A percentile compares a stretch with the other conserved stretches of the same genome.
Evolutionary conservation across 2,113 vertebrate genomes (phyloP).

Genomic region (Corythoichthys haematopterus): DNA sequence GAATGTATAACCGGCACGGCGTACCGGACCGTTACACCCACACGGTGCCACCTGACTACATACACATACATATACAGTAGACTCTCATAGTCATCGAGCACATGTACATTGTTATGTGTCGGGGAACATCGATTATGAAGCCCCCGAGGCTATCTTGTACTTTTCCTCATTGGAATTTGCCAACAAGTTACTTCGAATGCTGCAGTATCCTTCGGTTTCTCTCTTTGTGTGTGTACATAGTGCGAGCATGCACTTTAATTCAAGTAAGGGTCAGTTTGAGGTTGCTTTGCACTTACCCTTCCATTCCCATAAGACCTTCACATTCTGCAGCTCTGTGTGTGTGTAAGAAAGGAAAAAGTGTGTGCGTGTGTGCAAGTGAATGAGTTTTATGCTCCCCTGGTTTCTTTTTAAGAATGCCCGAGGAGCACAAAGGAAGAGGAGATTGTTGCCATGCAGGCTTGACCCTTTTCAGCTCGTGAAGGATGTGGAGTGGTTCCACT

Average conservation of each 20-base stretch:
- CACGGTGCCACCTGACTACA: no score
- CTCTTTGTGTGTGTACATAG: neutral
- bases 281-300: constrained; percentile 59
- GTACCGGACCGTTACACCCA: no score
- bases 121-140: neutral
- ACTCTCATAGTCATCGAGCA: neutral
- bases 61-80: neutral
- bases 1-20: no score
- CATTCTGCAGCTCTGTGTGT: constrained; percentile 39
- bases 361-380: constrained; percentile 39
- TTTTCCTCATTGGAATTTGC: neutral
- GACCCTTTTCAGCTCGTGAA: constrained; percentile 66
- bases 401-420: constrained; percentile 60
- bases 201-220: neutral
- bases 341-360: constrained; percentile 7
- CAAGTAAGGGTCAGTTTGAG: constrained; percentile 48
- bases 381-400: constrained; percentile 68
- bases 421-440: constrained; percentile 58
- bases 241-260: constrained; percentile 29
- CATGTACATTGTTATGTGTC: neutral
- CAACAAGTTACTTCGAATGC: neutral
- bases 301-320: constrained; percentile 41
- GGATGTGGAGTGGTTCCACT: constrained; percentile 55
- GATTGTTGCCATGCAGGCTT: constrained; percentile 70
- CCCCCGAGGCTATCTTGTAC: neutral